Percentiles rank a stretch among this genome's conserved stretches.
These are phyloP conservation scores for Iselma pallidipennis DNA, from an alignment of 2,888 invertebrate genomes.

Conservation along the genomic window DNA sequence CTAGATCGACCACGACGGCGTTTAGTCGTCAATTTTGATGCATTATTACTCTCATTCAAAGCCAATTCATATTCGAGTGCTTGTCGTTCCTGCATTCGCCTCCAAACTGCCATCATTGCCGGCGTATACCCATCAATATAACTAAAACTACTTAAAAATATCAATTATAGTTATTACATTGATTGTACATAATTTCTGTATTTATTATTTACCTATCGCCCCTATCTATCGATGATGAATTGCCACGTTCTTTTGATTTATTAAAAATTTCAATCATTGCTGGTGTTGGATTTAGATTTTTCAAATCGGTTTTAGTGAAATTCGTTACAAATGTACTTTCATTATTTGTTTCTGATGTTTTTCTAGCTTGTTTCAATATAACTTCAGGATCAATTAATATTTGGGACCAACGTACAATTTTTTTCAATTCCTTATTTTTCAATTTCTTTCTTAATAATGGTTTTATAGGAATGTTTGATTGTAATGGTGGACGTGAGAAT, in stretches of 20 bases:
- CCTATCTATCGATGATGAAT: constrained; percentile 47
- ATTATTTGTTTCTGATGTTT: constrained; percentile 56
- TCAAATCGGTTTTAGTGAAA: constrained; percentile 55
- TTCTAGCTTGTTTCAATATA: constrained; percentile 60
- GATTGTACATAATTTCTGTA: background rate
- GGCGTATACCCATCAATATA: constrained; percentile 59
- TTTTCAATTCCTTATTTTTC: constrained; percentile 54
- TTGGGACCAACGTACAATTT: constrained; percentile 69
- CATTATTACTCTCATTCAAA: constrained; percentile 10
- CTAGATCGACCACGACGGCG: background rate
- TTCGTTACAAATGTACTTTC: constrained; percentile 49
- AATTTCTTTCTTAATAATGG: constrained; percentile 57
- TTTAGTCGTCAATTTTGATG: background rate
- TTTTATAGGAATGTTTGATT: constrained; percentile 63
- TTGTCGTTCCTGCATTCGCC: constrained; percentile 58
- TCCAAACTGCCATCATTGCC: constrained; percentile 61
- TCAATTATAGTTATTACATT: background rate
- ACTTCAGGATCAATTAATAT: constrained; percentile 68
- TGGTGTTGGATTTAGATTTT: constrained; percentile 66
- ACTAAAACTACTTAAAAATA: constrained; percentile 29
- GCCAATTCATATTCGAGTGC: constrained; percentile 39
- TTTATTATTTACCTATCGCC: constrained; percentile 43
- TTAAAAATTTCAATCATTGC: constrained; percentile 72
- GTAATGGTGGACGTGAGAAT: constrained; percentile 53
- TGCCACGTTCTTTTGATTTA: constrained; percentile 62